Conservation (phyloP, 2,113 vertebrate species). For the Cathartes aura region DNA sequence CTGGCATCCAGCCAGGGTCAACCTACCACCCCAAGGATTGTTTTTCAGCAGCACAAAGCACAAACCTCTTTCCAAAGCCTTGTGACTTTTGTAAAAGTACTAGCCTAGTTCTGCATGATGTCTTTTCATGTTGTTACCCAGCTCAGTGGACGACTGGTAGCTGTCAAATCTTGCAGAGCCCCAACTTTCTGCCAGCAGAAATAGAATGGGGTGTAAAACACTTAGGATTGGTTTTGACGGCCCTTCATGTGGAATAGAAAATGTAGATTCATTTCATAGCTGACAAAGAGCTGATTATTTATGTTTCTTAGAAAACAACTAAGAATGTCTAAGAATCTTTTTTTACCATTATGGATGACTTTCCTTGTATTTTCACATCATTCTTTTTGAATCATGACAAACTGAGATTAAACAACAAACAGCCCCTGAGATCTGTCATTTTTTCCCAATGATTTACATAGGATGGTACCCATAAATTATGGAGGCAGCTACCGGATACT, state of each 20-base stretch:
- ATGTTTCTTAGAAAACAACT: constrained; percentile 45
- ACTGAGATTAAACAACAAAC: constrained; percentile 48
- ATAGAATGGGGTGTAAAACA: background rate
- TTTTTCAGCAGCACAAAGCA: background rate
- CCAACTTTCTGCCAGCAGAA: constrained; percentile 40
- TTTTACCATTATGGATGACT: constrained; percentile 47
- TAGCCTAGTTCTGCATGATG: background rate
- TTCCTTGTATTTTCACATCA: background rate
- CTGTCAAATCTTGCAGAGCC: background rate
- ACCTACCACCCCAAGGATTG: no score
- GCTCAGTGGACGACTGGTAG: background rate
- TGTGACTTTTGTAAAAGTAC: background rate
- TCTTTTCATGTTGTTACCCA: background rate
- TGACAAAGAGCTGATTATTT: constrained; percentile 59
- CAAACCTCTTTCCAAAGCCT: background rate
- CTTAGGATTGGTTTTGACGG: background rate
- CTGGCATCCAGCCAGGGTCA: background rate
- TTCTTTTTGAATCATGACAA: constrained; percentile 52
- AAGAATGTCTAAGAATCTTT: constrained; percentile 34
- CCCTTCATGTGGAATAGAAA: constrained; percentile 15
- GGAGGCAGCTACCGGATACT: background rate
- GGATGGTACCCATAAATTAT: constrained; percentile 57
- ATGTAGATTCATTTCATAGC: constrained; percentile 6
- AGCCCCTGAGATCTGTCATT: constrained; percentile 4
- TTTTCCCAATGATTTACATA: constrained; percentile 47